These are phyloP conservation scores for Mantis religiosa DNA, from an alignment of 2,888 invertebrate species.

Conservation along the genomic window DNA sequence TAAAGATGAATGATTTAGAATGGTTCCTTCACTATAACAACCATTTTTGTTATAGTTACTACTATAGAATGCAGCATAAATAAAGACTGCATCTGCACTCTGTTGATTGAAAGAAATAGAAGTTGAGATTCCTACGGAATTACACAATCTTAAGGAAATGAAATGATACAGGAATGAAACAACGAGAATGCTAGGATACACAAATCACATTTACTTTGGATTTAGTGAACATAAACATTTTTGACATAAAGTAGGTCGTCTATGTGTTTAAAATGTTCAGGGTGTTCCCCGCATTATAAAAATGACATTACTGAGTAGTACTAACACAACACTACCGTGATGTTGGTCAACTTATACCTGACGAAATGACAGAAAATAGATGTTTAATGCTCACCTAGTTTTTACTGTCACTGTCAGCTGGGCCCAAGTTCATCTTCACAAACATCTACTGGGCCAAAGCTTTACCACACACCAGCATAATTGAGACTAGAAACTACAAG, in stretches of 20 bases:
- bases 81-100: conserved; percentile 8
- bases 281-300: not conserved
- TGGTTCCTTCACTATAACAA: not conserved
- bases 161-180: not conserved
- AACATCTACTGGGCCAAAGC: not conserved
- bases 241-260: not conserved
- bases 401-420: not conserved
- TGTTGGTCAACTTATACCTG: not conserved
- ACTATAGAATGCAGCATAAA: not conserved
- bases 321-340: not conserved
- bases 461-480: not conserved
- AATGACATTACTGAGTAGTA: not conserved
- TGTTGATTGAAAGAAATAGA: not conserved
- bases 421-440: not conserved
- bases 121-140: not conserved
- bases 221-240: not conserved
- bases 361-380: not conserved
- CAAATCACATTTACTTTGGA: conserved; percentile 16
- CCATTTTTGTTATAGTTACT: not conserved
- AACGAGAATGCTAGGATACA: conserved; percentile 3
- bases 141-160: not conserved
- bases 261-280: not conserved
- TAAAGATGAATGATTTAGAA: conserved; percentile 11
- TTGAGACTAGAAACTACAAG: conserved; percentile 22
- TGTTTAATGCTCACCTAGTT: not conserved